Evolutionary conservation across 2,888 invertebrate species (phyloP), one percentile per base, ranked within the genome.

Genomic region (Drosophila putrida): DNA sequence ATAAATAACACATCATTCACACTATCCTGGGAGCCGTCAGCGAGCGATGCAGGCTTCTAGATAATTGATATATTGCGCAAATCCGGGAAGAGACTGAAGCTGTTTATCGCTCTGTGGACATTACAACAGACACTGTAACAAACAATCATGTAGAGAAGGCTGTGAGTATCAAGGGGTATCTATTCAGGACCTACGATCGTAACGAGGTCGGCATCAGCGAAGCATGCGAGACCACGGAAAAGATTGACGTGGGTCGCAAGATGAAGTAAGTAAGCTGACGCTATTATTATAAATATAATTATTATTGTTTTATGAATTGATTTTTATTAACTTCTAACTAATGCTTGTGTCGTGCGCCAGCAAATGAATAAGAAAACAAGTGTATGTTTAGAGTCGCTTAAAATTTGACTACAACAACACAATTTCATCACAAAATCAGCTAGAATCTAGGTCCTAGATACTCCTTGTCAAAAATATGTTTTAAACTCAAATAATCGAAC

Each of bases 51-150:
- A 38, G 98, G 98, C 2, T 95, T 96, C 38, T 95, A 96, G 36
- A 96, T 98, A 70, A 93, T 95, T 1, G 97, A 97, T 98, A 98
- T 90, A 95, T 95, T 55, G 94, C 98, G 43, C 97, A 98, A 93
- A 96, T 96, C 77, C 95, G 95, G 90, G 96, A 97, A 92, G 84
- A 95, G 55, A 94, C 94, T 65, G 96, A 96, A 90, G 95, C 95
- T 78, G 94, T 94, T 53, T 98, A 97, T 95, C 95, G 95, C 80
- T 95, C 95, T 89, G 94, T 96, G 67, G 96, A 96, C 58, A 94
- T 93, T 3, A 95, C 95, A 0, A 94, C 94, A 76, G 94, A 94
- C 55, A 94, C 95, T 25, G 93, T 94, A 11, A 95, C 96, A 4
- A 94, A 94, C 71, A 94, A 96, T 41, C 94, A 94, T 73, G 94